These are phyloP conservation scores for Petroica traversi DNA, from an alignment of 2,113 vertebrate species.

Conservation along the genomic window DNA sequence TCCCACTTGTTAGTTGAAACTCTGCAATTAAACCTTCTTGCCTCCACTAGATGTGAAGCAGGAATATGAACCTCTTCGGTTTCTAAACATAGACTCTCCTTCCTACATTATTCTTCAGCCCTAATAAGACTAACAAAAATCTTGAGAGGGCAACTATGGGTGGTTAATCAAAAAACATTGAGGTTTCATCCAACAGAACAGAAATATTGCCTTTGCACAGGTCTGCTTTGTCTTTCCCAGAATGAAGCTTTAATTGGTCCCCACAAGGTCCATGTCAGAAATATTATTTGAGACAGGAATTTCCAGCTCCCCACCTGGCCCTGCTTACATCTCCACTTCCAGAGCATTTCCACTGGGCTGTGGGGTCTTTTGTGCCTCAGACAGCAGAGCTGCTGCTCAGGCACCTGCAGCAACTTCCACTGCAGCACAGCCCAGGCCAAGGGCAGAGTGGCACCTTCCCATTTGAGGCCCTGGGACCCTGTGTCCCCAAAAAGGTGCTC, in stretches of 20 bases:
- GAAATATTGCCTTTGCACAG: neutral
- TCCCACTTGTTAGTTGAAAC: neutral
- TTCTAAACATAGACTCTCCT: neutral
- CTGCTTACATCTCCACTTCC: neutral
- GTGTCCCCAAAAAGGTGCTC: neutral
- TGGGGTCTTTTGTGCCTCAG: neutral
- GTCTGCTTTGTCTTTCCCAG: neutral
- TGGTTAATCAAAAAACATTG: fast-evolving
- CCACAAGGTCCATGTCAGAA: neutral
- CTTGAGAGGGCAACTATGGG: neutral
- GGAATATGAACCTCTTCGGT: fast-evolving
- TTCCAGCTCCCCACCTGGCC: neutral
- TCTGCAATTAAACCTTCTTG: neutral
- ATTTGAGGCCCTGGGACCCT: neutral
- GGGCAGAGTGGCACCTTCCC: neutral
- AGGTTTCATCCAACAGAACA: neutral
- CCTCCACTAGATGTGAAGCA: neutral
- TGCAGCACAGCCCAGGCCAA: neutral
- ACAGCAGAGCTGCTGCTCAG: neutral
- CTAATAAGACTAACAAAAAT: neutral
- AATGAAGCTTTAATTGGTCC: neutral
- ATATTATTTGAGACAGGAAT: neutral
- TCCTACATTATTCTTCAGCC: neutral
- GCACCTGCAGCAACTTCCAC: neutral
- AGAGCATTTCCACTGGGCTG: neutral